Conservation (phyloP, 2,888 invertebrate genomes). For the Netelia inedita region DNA sequence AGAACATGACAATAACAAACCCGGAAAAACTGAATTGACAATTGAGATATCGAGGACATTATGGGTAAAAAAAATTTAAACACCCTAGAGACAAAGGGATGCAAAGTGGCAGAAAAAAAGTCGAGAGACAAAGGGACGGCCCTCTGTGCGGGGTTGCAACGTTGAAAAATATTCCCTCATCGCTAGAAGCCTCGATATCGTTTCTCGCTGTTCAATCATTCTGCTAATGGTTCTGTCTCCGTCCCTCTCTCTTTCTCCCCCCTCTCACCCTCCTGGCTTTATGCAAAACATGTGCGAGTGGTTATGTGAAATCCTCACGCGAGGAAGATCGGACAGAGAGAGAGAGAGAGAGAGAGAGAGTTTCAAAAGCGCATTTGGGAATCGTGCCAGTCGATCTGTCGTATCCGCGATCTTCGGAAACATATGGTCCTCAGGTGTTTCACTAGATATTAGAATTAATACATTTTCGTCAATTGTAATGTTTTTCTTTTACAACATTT, state of each 20-base stretch:
- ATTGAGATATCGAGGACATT: slow-evolving; percentile 34
- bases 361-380: slow-evolving; percentile 45
- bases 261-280: slow-evolving; percentile 19
- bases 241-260: neutral
- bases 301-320: slow-evolving; percentile 35
- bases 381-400: slow-evolving; percentile 39
- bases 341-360: slow-evolving; percentile 25
- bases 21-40: slow-evolving; percentile 11
- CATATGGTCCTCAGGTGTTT: neutral
- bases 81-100: slow-evolving; percentile 44
- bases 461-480: neutral
- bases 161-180: slow-evolving; percentile 7
- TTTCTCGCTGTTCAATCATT: slow-evolving; percentile 36
- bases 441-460: neutral
- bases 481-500: too few species aligned
- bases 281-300: slow-evolving; percentile 49
- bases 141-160: neutral
- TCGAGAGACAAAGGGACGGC: slow-evolving; percentile 24
- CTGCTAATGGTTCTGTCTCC: slow-evolving; percentile 26
- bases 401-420: slow-evolving; percentile 11
- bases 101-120: slow-evolving; percentile 52
- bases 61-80: neutral
- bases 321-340: slow-evolving; percentile 4
- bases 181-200: slow-evolving; percentile 18
- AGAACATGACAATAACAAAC: neutral